Base-by-base conservation (phyloP, 2,113 vertebrate species). In the Tringa solitaria region DNA sequence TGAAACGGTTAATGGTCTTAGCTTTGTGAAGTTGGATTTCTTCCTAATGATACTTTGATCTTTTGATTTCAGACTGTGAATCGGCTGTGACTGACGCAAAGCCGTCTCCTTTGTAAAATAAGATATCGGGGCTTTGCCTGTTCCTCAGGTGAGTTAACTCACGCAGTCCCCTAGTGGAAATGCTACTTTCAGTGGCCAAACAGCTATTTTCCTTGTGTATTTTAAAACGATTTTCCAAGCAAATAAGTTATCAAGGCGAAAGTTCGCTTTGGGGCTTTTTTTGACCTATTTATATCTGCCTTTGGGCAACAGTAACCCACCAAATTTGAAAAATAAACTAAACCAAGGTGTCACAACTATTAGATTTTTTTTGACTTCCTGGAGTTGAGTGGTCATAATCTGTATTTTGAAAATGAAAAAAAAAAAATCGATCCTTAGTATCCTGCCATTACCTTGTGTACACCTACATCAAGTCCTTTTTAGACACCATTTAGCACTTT, bases 341-440 rank as follows among this genome's bases (percentile, higher is more conserved):
- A 54, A 57, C 8, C 23, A 35, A 45, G 6, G 19, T 22, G 46
- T 61, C 21, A 11, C 4, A 67, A 20, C 10, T 32, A 2, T 24
- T 11, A 9, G 4, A 10, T 26, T 51, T n/a, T 32, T 74, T 35
- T 26, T 90, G 35, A 14, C 27, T 35, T 3, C 14, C 57, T 41
- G 14, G 30, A 22, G 12, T 4, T 78, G 33, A 48, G 27, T 5
- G 43, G 19, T 57, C 18, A 8, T 22, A 24, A 64, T 26, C 23
- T 64, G 11, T 56, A 45, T 73, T 77, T 60, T 61, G 60, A 74
- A 85, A 81, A 75, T 20, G 22, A 5, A 4, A 22, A 50, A 53
- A 41, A 8, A 30, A 3, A 5, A 19, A 12, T 12, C 0, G 0
- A 1, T 45, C 21, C 19, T 57, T 33, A 26, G 8, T n/a, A 6